Conservation (phyloP, 2,113 vertebrate species). For the Myotis lucifugus region DNA sequence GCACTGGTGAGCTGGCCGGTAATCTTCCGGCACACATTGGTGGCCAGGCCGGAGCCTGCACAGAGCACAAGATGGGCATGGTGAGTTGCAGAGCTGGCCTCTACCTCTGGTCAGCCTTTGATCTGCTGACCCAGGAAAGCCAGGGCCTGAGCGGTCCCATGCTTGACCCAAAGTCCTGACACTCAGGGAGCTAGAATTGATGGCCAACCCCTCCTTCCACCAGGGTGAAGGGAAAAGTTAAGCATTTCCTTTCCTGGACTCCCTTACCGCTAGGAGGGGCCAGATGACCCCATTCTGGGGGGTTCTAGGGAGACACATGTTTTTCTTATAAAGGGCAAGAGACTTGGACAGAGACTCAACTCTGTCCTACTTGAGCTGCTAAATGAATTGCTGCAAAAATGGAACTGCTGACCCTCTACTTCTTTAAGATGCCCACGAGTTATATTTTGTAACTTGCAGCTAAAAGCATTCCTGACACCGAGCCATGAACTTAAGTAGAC, state of each 20-base stretch:
- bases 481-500: not conserved
- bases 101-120: not conserved
- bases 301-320: not conserved
- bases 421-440: not conserved
- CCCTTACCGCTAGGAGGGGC: not conserved
- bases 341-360: not conserved
- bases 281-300: not conserved
- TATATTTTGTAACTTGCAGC: not conserved
- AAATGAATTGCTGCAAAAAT: not conserved
- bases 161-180: not conserved
- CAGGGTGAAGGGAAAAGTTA: not conserved
- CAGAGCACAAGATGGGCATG: not conserved
- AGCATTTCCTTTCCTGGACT: not conserved
- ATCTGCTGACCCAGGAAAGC: not conserved
- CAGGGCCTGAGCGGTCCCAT: not conserved
- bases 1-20: constrained; percentile 95
- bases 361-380: not conserved
- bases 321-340: not conserved
- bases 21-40: constrained; percentile 94
- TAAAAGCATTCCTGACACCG: constrained; percentile 9
- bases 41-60: constrained; percentile 90
- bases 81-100: not conserved
- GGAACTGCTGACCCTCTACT: not conserved
- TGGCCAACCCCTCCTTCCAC: not conserved
- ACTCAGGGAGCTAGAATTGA: not conserved